phyloP scores from a whole-genome alignment of 2,888 invertebrate species.

The Agriopis aurantiaria region DNA sequence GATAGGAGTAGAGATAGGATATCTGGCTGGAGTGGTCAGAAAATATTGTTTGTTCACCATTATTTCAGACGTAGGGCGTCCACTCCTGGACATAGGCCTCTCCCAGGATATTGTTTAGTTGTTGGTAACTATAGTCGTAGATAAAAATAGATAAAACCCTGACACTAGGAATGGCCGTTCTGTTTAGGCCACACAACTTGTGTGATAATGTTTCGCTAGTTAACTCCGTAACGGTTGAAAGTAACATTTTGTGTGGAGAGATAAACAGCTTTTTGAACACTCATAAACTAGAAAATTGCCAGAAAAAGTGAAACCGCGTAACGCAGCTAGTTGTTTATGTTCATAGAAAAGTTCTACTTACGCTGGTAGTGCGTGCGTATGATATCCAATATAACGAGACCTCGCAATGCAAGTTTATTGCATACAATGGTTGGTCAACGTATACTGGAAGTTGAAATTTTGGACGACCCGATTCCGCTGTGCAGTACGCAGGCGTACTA shows the following conservation, averaged over 20 bases:
- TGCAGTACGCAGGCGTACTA: conserved; percentile 80
- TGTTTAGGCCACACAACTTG: no score
- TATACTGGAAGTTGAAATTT: conserved; percentile 70
- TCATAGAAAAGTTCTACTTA: conserved; percentile 9
- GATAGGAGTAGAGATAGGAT: no score
- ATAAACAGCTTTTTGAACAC: background rate
- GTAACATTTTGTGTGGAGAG: no score
- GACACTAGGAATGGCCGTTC: no score
- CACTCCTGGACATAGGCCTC: no score
- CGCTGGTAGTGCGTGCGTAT: conserved; percentile 13
- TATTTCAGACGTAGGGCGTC: no score
- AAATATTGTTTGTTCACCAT: background rate
- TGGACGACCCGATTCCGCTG: conserved; percentile 84
- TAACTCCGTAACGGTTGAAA: no score
- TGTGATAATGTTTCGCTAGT: no score
- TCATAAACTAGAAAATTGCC: no score
- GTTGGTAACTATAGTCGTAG: no score
- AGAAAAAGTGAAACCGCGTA: background rate
- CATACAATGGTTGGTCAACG: conserved; percentile 60
- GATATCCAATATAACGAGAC: conserved; percentile 2
- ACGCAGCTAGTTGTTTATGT: background rate
- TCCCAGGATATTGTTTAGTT: no score
- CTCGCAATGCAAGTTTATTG: background rate
- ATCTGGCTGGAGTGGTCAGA: background rate
- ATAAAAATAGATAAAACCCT: no score